Base-by-base conservation (phyloP, 2,888 invertebrate species). In the Cerastis leucographa region DNA sequence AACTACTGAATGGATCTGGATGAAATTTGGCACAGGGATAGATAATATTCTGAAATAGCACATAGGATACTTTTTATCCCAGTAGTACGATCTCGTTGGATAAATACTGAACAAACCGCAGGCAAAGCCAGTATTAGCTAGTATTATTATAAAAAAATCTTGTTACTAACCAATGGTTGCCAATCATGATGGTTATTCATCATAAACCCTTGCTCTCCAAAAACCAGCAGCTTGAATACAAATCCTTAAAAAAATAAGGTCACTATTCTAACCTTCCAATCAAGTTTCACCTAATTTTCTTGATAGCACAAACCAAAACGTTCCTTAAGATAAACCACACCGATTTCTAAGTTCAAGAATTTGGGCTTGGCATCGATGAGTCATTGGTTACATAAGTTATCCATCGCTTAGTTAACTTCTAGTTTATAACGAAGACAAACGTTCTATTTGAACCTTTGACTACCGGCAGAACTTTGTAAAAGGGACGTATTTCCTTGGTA, bases 381-480 rank as follows among this genome's bases (percentile, higher is more conserved):
- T 86, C 87, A 87, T 46, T 22, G 29, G 29, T 85, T 82, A 85
- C 74, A 84, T 84, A 85, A 86, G 35, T 77, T 51, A 49, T 46
- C 64, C 29, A 68, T 74, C 68, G 35, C 62, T 54, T 72, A 72
- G 76, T 65, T 59, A 56, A 51, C 59, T 68, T 4, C 29, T 35
- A 42, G 42, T 7, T n/a, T n/a, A 49, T 61, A 66, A 65, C 68
- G 73, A 73, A 84, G 84, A 80, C 19, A 80, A 76, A 80, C 80
- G 64, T 67, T 84, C 14, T 12, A 5, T 51, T 14, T n/a, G 35
- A 62, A 83, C 80, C 76, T 73, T 72, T 67, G n/a, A 80, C 77
- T 71, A 80, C 49, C 49, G 44, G 12, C 17, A 83, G 11, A 62
- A 80, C 44, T 69, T 40, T 76, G 61, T 56, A 67, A 59, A 64